A percentile compares a stretch with the other conserved stretches of the same genome.
phyloP scores from a whole-genome alignment of 1,140 invertebrate genomes.

The Stenopsyche tienmushanensis region DNA sequence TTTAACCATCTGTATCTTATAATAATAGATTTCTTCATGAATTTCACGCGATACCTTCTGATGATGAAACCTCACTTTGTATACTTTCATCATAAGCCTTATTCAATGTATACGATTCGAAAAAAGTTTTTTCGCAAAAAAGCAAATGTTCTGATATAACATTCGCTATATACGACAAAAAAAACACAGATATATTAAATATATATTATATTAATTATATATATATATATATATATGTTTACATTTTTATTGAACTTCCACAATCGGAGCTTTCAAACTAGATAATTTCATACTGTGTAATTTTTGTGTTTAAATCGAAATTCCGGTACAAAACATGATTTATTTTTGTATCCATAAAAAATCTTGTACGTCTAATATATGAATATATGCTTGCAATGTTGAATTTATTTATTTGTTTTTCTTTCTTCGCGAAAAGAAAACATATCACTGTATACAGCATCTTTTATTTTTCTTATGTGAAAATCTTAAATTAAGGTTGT shows the following conservation, averaged over 20 bases:
- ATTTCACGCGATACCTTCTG: constrained; percentile 15
- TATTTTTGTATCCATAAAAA: too few relatives aligned
- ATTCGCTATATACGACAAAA: constrained; percentile 10
- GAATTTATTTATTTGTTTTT: background rate
- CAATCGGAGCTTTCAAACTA: background rate
- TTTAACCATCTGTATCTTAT: background rate
- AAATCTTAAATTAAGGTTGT: constrained; percentile 25
- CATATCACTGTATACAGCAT: constrained; percentile 28
- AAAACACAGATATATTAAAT: constrained; percentile 8
- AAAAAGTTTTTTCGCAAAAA: constrained; percentile 21
- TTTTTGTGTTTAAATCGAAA: background rate
- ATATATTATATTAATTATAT: constrained; percentile 17
- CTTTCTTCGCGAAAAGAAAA: constrained; percentile 18
- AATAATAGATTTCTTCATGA: background rate
- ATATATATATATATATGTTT: constrained; percentile 30
- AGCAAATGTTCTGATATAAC: background rate
- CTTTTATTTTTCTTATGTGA: constrained; percentile 5
- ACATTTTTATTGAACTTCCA: constrained; percentile 17
- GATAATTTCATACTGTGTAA: background rate
- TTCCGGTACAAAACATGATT: too few relatives aligned
- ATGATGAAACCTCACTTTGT: constrained; percentile 36
- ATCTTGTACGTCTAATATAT: background rate
- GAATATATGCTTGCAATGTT: background rate
- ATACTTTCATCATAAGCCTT: constrained; percentile 40
- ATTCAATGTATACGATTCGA: constrained; percentile 40